Base-by-base conservation (phyloP, 2,113 vertebrate species). In the Eulemur rufifrons region DNA sequence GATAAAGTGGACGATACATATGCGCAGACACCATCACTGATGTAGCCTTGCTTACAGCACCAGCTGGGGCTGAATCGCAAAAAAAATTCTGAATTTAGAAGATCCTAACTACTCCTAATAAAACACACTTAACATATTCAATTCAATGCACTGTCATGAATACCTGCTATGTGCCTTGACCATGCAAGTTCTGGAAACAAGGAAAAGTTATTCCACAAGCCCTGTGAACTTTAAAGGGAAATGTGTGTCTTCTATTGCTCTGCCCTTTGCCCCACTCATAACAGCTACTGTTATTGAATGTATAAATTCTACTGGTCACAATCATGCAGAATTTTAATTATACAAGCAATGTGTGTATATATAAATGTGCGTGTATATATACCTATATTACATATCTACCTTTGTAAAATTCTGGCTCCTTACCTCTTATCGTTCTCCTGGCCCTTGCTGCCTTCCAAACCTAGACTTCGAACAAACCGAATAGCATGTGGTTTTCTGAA, bases 141-240 rank as follows among this genome's bases (percentile, higher is more conserved):
- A 3, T 10, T 59, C 2, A 39, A 1, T 39, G 50, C 2, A 27
- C 21, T 47, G 1, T 34, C 59, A 6, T 18, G 56, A 71, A 52
- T 45, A 27, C 3, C 3, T 37, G 3, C 17, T 21, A 3, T 20
- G 2, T 18, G 3, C 6, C 17, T 23, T 6, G 7, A 29, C 3
- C 5, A 6, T 20, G 13, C 0, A 77, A 54, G 18, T 61, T 84
- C 21, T 66, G 18, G 32, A 5, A 89, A 69, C 4, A 76, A 66
- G 6, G 17, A 1, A 21, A 64, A 14, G 13, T 29, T 64, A 45
- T 8, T 8, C 1, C 9, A 61, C 14, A 45, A 37, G 6, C 0
- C 8, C 15, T 29, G 0, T 8, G 2, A 74, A 52, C 4, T 34
- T 83, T 32, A 47, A 17, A 54, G 4, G 20, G 4, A 76, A 90